These are phyloP conservation scores for Mesoligia furuncula DNA, from an alignment of 2,888 invertebrate genomes.

Conservation along the genomic window DNA sequence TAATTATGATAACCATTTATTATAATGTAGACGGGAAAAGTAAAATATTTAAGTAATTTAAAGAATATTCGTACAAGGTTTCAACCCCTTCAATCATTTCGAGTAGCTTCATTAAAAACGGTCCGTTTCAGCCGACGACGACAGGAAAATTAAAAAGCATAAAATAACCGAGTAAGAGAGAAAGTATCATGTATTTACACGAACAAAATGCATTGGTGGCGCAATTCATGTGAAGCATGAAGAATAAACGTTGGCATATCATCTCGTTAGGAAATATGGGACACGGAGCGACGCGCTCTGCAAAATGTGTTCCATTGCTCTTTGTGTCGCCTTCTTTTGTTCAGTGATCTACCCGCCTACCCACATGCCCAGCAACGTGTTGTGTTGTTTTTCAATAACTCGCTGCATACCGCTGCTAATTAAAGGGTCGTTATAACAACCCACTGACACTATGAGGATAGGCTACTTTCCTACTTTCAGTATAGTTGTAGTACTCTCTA, in stretches of 20 bases:
- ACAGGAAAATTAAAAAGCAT: slow-evolving; percentile 64
- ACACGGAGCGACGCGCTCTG: slow-evolving; percentile 84
- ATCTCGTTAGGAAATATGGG: slow-evolving; percentile 89
- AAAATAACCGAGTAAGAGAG: slow-evolving; percentile 49
- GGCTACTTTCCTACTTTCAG: slow-evolving; percentile 30
- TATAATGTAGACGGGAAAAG: slow-evolving; percentile 47
- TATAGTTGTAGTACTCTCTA: slow-evolving; percentile 21
- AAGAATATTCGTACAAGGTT: slow-evolving; percentile 57
- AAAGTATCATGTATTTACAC: slow-evolving; percentile 58
- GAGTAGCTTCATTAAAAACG: slow-evolving; percentile 62
- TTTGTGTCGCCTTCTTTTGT: slow-evolving; percentile 88
- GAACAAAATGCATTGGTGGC: slow-evolving; percentile 70
- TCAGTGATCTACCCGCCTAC: slow-evolving; percentile 80
- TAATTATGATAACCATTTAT: slow-evolving; percentile 57
- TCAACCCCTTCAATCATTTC: slow-evolving; percentile 59
- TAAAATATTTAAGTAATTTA: slow-evolving; percentile 51
- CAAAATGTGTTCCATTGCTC: slow-evolving; percentile 88
- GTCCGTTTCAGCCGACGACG: slow-evolving; percentile 48
- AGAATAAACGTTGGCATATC: slow-evolving; percentile 84
- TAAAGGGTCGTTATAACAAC: slow-evolving; percentile 63
- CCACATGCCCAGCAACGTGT: slow-evolving; percentile 66
- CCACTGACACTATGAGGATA: slow-evolving; percentile 19
- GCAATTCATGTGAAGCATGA: slow-evolving; percentile 75
- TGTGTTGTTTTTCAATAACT: slow-evolving; percentile 71
- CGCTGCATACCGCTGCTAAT: slow-evolving; percentile 65